phyloP scores from a whole-genome alignment of 2,888 invertebrate genomes.

The Anarsia innoxiella region DNA sequence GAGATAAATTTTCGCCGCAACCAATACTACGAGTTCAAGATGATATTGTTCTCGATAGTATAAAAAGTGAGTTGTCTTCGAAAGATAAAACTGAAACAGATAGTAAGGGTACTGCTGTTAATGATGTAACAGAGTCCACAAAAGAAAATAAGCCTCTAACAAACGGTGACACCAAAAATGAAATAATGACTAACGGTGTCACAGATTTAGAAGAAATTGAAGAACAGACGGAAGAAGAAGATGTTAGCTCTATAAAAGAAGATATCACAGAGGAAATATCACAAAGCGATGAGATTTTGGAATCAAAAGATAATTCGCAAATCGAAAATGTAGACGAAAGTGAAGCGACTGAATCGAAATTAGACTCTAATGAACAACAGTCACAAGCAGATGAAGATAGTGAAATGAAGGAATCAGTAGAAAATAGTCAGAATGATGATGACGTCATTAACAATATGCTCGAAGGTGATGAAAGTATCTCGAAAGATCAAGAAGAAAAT shows the following conservation, averaged over 20 bases:
- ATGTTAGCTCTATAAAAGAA: conserved; percentile 1
- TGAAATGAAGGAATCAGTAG: conserved; percentile 2
- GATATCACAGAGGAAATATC: conserved; percentile 24
- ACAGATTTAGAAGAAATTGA: conserved; percentile 15
- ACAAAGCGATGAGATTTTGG: conserved; percentile 23
- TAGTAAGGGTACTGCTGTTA: too few relatives aligned
- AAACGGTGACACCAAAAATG: not conserved
- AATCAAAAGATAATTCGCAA: conserved; percentile 6
- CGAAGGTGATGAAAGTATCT: conserved; percentile 20
- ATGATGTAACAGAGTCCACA: too few relatives aligned
- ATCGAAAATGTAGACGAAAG: conserved; percentile 3
- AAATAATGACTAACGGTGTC: not conserved
- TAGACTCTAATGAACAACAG: not conserved
- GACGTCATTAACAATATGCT: conserved; percentile 26
- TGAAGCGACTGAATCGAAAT: conserved; percentile 2
- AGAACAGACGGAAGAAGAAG: conserved; percentile 15
- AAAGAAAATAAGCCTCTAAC: too few relatives aligned
- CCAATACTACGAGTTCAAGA: conserved; percentile 24
- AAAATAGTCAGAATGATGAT: conserved; percentile 8
- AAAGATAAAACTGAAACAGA: too few relatives aligned
- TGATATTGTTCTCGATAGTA: conserved; percentile 10
- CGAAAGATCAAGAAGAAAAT: conserved; percentile 33
- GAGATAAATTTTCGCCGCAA: conserved; percentile 36
- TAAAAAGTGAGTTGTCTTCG: too few relatives aligned
- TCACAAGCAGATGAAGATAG: conserved; percentile 1